phyloP scores from a whole-genome alignment of 2,888 invertebrate species.

The Danaus chrysippus region DNA sequence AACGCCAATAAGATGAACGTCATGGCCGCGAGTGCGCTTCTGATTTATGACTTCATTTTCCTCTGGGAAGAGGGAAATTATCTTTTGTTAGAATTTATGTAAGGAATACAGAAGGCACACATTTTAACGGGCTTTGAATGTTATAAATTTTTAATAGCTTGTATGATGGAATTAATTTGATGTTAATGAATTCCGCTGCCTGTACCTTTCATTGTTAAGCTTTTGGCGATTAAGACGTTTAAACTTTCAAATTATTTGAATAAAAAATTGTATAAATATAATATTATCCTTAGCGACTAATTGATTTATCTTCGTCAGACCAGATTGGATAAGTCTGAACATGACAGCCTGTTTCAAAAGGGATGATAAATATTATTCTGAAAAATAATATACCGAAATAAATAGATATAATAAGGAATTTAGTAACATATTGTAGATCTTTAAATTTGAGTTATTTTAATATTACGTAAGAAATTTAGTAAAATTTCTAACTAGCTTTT shows the following conservation, averaged over 20 bases:
- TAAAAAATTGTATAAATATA: not conserved
- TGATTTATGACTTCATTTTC: constrained; percentile 50
- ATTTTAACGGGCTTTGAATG: constrained; percentile 27
- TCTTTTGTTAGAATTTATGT: constrained; percentile 37
- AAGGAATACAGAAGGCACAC: constrained; percentile 30
- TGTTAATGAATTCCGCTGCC: constrained; percentile 16
- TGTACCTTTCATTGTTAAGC: not conserved
- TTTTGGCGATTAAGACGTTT: not conserved
- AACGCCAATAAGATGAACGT: constrained; percentile 45
- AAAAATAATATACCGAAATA: too few relatives aligned
- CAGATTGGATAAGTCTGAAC: too few relatives aligned
- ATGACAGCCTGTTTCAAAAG: too few relatives aligned
- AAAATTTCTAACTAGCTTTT: too few relatives aligned
- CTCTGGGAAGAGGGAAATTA: constrained; percentile 36
- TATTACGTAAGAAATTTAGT: too few relatives aligned
- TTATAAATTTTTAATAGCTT: constrained; percentile 26
- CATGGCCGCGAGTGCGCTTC: constrained; percentile 35
- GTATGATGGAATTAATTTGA: constrained; percentile 23
- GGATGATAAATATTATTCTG: too few relatives aligned
- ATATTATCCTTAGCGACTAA: too few relatives aligned
- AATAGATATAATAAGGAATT: too few relatives aligned
- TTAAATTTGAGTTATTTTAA: too few relatives aligned
- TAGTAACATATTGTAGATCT: too few relatives aligned
- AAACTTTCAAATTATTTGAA: not conserved
- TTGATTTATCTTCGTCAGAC: too few relatives aligned